Evolutionary conservation across 2,113 vertebrate species (phyloP), one percentile per base, ranked within the genome.

Genomic region (Phaethornis superciliosus): DNA sequence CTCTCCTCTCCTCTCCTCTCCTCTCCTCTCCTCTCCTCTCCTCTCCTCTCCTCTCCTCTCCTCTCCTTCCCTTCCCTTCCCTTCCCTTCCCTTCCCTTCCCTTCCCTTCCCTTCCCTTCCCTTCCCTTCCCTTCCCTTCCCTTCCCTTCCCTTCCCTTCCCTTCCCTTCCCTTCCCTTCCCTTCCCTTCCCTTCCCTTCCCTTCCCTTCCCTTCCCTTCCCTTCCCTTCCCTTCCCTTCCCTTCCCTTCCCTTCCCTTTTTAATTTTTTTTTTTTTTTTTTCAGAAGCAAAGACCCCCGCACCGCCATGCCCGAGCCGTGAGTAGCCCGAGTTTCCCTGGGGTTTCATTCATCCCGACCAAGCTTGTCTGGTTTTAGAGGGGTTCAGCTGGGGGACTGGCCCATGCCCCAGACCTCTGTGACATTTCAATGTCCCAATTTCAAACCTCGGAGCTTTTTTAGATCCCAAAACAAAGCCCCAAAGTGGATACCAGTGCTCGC

Each of bases 221-320:
- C n/a, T n/a, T n/a, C n/a, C n/a, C n/a, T n/a, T n/a, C n/a, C 15
- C 22, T 28, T 47, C 18, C 18, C 44, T 6, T 44, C 15, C 59
- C 16, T 32, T 46, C 15, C 19, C 18, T 47, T 47, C 19, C 18
- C 18, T 47, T 47, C 19, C 19, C 18, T 47, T 47, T 47, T 46
- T n/a, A n/a, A 46, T 46, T 46, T 20, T 52, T 42, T 37, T 47
- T 20, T 15, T 12, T 19, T 47, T 47, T 47, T 56, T 46, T 37
- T 2, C 84, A 98, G 98, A 88, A 40, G 5, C 12, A 15, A 87
- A 8, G 58, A 49, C 10, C 28, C 1, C 19, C 0, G 33, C 12
- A 1, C 28, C 64, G 7, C 92, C 19, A 98, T 98, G 98, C 98
- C 98, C 0, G 98, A 98, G 96, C 95, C 96, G 98, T 98, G 86